These are phyloP conservation scores for Mesorhabditis spiculigera DNA, from an alignment of 2,888 invertebrate genomes.

Conservation along the genomic window DNA sequence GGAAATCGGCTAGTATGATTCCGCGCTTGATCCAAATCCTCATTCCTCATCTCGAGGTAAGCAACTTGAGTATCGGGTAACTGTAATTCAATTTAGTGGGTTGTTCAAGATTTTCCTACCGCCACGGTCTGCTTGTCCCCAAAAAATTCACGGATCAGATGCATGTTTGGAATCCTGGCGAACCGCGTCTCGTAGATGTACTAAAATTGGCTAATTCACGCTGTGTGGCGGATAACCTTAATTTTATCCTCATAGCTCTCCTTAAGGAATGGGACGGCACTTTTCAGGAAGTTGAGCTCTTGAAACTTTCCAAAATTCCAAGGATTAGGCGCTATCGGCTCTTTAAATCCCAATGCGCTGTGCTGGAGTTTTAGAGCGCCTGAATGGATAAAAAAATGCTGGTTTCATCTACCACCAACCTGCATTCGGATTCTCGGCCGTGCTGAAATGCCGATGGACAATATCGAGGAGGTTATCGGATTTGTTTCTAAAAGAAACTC, in stretches of 20 bases:
- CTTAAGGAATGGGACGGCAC: not conserved
- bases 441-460: not conserved
- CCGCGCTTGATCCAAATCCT: too few relatives aligned
- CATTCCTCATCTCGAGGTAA: too few relatives aligned
- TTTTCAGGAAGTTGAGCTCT: not conserved
- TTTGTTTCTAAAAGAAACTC: not conserved
- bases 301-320: not conserved
- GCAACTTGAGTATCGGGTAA: too few relatives aligned
- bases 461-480: not conserved
- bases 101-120: too few relatives aligned
- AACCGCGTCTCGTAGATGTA: slow-evolving; percentile 1
- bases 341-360: not conserved
- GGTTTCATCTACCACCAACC: not conserved
- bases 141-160: not conserved
- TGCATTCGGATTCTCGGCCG: not conserved
- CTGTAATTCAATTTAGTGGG: too few relatives aligned
- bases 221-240: not conserved
- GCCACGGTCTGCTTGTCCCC: too few relatives aligned
- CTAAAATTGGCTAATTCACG: not conserved
- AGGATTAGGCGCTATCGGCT: not conserved
- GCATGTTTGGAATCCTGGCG: not conserved
- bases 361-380: not conserved
- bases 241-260: not conserved
- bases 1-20: too few relatives aligned
- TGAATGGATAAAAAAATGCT: not conserved